A percentile compares a stretch with the other conserved stretches of the same genome.
These are phyloP conservation scores for Linnaemya vulpina DNA, from an alignment of 2,888 invertebrate species.

Conservation along the genomic window DNA sequence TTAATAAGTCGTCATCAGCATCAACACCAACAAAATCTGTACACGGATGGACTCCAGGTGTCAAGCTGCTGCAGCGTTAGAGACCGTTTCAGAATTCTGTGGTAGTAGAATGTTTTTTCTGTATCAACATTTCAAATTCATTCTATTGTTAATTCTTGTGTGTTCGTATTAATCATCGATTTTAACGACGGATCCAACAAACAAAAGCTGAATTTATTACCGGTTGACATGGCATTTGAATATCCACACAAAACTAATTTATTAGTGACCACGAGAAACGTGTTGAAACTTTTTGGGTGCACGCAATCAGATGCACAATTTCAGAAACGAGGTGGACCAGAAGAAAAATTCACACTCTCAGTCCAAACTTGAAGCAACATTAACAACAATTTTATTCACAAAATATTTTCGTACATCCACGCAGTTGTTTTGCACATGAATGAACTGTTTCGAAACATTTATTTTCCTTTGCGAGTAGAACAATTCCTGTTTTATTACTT, in stretches of 20 bases:
- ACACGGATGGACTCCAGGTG: background rate
- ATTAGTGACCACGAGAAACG: background rate
- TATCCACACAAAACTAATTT: background rate
- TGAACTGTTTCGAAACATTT: background rate
- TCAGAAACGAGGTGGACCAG: background rate
- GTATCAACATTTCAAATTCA: constrained; percentile 21
- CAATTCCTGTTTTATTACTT: constrained; percentile 21
- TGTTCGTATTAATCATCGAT: constrained; percentile 59
- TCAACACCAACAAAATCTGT: constrained; percentile 46
- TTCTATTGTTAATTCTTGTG: constrained; percentile 31
- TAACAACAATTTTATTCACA: background rate
- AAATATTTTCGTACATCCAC: background rate
- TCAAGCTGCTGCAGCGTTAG: background rate
- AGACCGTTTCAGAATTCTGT: constrained; percentile 2
- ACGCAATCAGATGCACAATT: background rate
- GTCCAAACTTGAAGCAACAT: background rate
- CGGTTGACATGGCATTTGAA: background rate
- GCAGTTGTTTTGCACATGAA: background rate
- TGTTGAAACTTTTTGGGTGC: background rate
- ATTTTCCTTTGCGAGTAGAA: background rate
- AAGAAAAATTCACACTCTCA: background rate
- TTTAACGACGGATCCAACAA: constrained; percentile 35
- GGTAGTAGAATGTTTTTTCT: constrained; percentile 17
- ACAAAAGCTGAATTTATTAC: constrained; percentile 30
- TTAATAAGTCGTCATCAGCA: constrained; percentile 72